Percentiles rank a stretch among this genome's conserved stretches.
Conservation (phyloP, 2,888 invertebrate genomes). For the Nasonovia ribisnigri region DNA sequence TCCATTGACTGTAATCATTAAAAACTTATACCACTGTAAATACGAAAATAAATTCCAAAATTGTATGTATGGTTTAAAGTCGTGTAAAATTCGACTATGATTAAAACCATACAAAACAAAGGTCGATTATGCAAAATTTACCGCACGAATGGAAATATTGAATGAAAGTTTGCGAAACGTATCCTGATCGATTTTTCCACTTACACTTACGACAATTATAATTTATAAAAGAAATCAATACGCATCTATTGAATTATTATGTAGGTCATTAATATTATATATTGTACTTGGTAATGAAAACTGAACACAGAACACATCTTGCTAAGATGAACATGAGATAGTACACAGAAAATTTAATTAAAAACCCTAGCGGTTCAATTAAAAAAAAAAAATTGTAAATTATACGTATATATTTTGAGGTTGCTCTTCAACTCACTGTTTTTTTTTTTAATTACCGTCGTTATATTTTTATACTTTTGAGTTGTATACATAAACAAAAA, state of each 20-base stretch:
- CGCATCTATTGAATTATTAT: not conserved
- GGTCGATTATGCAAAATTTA: not conserved
- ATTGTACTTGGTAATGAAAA: not conserved
- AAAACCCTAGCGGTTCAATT: conserved; percentile 28
- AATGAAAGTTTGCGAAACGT: not conserved
- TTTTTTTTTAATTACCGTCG: conserved; percentile 1
- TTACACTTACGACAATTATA: conserved; percentile 38
- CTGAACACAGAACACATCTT: not conserved
- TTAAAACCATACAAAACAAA: not conserved
- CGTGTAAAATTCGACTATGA: not conserved
- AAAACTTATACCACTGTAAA: not conserved
- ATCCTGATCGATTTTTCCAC: conserved; percentile 27
- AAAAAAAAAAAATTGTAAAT: not conserved
- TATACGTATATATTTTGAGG: not conserved
- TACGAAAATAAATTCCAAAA: not conserved
- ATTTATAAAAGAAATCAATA: not conserved
- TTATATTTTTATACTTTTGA: not conserved
- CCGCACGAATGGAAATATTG: not conserved
- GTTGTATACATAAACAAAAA: not conserved
- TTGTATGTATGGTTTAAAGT: not conserved
- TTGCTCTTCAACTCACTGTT: not conserved
- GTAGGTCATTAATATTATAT: conserved; percentile 22
- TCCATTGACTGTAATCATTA: not conserved
- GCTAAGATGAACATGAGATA: conserved; percentile 14
- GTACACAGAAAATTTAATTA: conserved; percentile 26